Conservation (phyloP, 2,113 vertebrate species). For the Psittacula cyanocephala region DNA sequence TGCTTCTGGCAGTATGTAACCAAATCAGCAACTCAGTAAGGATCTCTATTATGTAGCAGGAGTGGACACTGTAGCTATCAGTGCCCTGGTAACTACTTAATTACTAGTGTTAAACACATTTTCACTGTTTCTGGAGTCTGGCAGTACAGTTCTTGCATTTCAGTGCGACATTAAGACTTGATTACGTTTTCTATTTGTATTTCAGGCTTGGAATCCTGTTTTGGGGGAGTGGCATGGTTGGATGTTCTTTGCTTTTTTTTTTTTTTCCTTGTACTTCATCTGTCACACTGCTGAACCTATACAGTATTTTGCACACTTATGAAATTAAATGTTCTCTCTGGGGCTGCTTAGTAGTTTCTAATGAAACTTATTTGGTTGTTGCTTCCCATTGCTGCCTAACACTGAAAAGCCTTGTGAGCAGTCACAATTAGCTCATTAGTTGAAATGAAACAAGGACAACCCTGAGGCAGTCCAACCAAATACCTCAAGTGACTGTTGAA, state of each 20-base stretch:
- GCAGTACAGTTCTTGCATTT: not conserved
- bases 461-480: not conserved
- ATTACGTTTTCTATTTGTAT: not conserved
- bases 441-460: not conserved
- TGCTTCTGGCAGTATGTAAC: not conserved
- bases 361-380: not conserved
- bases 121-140: not conserved
- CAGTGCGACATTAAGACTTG: not conserved
- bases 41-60: not conserved
- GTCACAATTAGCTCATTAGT: not conserved
- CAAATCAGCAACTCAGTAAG: not conserved
- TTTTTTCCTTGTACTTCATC: not conserved
- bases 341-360: not conserved
- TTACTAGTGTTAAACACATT: not conserved
- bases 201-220: not conserved
- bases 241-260: not conserved
- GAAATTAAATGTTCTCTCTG: not conserved
- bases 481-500: not conserved
- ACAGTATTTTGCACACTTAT: not conserved
- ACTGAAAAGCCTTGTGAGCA: not conserved
- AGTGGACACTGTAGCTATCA: not conserved
- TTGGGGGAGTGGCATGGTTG: not conserved
- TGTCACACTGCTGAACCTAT: not conserved
- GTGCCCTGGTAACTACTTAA: not conserved
- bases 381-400: not conserved